Evolutionary conservation across 2,888 invertebrate genomes (phyloP).

Genomic region (Eristalinus aeneus): DNA sequence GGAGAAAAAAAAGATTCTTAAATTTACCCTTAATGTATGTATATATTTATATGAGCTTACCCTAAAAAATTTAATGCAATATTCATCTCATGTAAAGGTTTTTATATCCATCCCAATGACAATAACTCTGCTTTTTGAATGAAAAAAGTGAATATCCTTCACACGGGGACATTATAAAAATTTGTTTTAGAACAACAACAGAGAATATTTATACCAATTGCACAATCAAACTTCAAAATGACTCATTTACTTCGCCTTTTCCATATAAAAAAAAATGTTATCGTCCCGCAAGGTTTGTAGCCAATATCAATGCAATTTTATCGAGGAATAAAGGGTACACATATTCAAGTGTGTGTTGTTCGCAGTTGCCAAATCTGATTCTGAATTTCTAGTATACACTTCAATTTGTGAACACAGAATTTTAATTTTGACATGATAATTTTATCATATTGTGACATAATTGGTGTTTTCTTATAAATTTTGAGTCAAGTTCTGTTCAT

Average conservation of each 20-base stretch:
- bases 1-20: conserved; percentile 36
- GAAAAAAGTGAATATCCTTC: conserved; percentile 45
- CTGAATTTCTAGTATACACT: conserved; percentile 11
- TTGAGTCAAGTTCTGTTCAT: neutral
- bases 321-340: conserved; percentile 32
- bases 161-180: conserved; percentile 6
- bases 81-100: conserved; percentile 55
- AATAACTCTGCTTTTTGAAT: conserved; percentile 25
- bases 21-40: conserved; percentile 5
- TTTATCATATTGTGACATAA: neutral
- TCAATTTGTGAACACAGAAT: neutral
- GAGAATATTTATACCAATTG: conserved; percentile 74
- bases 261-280: conserved; percentile 32
- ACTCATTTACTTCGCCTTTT: conserved; percentile 9
- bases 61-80: conserved; percentile 56
- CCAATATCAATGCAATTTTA: conserved; percentile 68
- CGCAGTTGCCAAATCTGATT: conserved; percentile 48
- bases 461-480: neutral
- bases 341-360: conserved; percentile 61
- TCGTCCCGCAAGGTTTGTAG: conserved; percentile 43
- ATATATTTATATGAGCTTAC: conserved; percentile 47
- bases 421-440: neutral
- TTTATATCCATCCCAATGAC: conserved; percentile 11
- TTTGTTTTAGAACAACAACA: conserved; percentile 51
- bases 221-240: conserved; percentile 61